Evolutionary conservation across 92 coral and sea anemone species (phyloP), one percentile per base, ranked within the genome.

Genomic region (Diadumene lineata): DNA sequence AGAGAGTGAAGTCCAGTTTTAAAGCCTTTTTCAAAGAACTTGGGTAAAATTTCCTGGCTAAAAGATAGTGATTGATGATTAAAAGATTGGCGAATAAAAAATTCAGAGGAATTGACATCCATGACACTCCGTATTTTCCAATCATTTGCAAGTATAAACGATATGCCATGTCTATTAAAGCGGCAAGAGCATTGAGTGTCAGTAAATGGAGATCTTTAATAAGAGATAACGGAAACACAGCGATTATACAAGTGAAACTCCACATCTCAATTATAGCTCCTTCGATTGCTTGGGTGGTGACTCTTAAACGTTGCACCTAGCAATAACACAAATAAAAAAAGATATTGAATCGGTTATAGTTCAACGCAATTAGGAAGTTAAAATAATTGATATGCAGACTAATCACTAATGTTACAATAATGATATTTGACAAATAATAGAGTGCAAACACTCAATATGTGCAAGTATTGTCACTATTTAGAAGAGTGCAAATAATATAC

Each of bases 41-140:
- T n/a, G 50, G 53, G 31, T 32, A 66, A 28, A 75, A 61, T 44
- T 57, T 71, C 6, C 85, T 74, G 15, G 80, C 89, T 56, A 88
- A 61, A 55, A 84, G 79, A 32, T 61, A 57, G 50, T 85, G 83
- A 63, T 87, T 83, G 15, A 66, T 58, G 19, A 84, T 9, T 18
- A 88, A 69, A 60, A 84, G 64, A 1, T 55, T 21, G 18, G 30
- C 13, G 64, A 80, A 88, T 34, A 88, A 46, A 21, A 44, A 83
- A 33, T 88, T 88, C 11, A 88, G 29, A 7, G 86, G 92, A 33
- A 78, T 84, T 18, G 86, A 84, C 86, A 80, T 88, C 89, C 92
- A 84, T 22, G 81, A 60, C 10, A 29, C 48, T 33, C 82, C 78
- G 31, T 84, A 88, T 34, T 79, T 68, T 2, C 93, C 93, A 57